Conservation (phyloP, 1,140 invertebrate genomes). For the Drosophila dunni region DNA sequence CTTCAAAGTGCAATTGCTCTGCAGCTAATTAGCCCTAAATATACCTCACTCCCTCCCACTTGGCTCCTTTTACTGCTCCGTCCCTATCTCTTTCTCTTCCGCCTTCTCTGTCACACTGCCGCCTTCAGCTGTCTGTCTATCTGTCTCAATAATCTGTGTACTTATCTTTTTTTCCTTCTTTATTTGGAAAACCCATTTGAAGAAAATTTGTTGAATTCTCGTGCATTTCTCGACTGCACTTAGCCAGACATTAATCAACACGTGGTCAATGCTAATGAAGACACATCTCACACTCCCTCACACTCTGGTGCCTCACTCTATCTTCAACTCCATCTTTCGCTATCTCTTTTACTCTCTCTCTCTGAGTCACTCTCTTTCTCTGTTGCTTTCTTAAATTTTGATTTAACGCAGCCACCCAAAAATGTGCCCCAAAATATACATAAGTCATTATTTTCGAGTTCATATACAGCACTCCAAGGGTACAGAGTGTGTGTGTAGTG, state of each 20-base stretch:
- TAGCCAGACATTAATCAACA: slow-evolving; percentile 62
- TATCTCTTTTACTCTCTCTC: neutral
- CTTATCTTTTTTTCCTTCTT: neutral
- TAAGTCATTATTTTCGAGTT: slow-evolving; percentile 73
- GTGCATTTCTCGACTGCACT: slow-evolving; percentile 24
- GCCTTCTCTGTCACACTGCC: neutral
- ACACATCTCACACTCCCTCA: slow-evolving; percentile 39
- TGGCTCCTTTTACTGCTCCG: neutral
- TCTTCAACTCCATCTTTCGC: too few species aligned
- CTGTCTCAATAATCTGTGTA: slow-evolving; percentile 1
- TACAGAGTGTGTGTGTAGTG: slow-evolving; percentile 10
- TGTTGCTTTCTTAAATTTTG: slow-evolving; percentile 43
- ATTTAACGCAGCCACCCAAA: slow-evolving; percentile 73
- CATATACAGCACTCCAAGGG: slow-evolving; percentile 35
- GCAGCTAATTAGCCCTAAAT: slow-evolving; percentile 72
- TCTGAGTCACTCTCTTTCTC: neutral
- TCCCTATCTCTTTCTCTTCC: neutral
- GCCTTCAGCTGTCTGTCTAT: slow-evolving; percentile 6
- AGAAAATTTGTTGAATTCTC: slow-evolving; percentile 30
- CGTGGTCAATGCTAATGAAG: slow-evolving; percentile 51
- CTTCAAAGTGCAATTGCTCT: slow-evolving; percentile 76
- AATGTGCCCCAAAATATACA: slow-evolving; percentile 51
- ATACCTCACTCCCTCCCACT: slow-evolving; percentile 19
- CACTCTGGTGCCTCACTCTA: neutral
- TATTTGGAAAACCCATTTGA: slow-evolving; percentile 8